A percentile compares a stretch with the other conserved stretches of the same genome.
phyloP scores from a whole-genome alignment of 2,113 vertebrate genomes.

The Heterotilapia buettikoferi region DNA sequence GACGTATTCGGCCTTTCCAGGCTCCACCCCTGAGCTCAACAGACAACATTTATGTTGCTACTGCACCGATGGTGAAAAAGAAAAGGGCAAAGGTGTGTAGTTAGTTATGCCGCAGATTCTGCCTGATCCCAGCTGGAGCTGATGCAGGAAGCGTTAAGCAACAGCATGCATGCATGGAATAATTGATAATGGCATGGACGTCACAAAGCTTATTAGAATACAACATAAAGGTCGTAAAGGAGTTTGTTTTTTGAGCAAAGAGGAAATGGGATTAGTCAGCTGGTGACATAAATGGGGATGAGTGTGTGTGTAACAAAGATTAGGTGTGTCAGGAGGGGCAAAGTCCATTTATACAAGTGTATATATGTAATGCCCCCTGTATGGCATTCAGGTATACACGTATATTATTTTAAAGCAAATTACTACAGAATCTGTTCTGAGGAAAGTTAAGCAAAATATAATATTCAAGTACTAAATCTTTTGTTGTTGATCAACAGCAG shows the following conservation, averaged over 20 bases:
- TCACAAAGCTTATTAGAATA: slow-evolving; percentile 43
- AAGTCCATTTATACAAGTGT: not conserved
- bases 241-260: slow-evolving; percentile 26
- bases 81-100: slow-evolving; percentile 13
- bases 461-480: not conserved
- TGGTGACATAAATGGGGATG: not conserved
- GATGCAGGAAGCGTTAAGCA: not conserved
- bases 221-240: slow-evolving; percentile 34
- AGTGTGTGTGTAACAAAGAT: not conserved
- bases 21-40: slow-evolving; percentile 25
- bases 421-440: not conserved
- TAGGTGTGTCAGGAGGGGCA: not conserved
- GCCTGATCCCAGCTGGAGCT: not conserved
- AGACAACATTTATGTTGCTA: not conserved
- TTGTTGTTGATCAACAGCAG: not conserved
- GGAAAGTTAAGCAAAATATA: not conserved
- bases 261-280: slow-evolving; percentile 55
- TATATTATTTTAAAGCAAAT: not conserved
- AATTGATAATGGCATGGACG: slow-evolving; percentile 33
- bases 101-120: not conserved
- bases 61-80: slow-evolving; percentile 13
- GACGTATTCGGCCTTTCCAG: slow-evolving; percentile 57
- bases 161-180: slow-evolving; percentile 29
- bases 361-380: not conserved
- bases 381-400: not conserved